Base-by-base conservation (phyloP, 2,797 vertebrate genomes). In the Rachycentron canadum region DNA sequence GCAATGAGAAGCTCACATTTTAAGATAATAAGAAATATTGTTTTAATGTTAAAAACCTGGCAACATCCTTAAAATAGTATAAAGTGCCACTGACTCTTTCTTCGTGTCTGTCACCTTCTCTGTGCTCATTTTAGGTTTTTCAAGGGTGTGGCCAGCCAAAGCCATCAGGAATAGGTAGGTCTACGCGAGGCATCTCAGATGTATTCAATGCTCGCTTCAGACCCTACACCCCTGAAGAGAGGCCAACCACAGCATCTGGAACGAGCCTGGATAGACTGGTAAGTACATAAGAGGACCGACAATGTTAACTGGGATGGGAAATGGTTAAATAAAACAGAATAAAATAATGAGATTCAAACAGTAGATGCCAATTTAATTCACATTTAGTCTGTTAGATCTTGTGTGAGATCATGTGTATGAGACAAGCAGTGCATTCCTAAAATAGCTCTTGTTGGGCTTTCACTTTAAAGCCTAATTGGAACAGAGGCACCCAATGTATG, bases 231-330 rank as follows among this genome's bases (percentile, higher is more conserved):
- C 97, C 96, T 0, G 96, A 97, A 72, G 97, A 98, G 75, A 93
- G 92, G 79, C 97, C 98, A 3, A 98, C 97, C 6, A 97, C 97
- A 0, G 96, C 97, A 50, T 95, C 97, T 25, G 97, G 97, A 57
- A 98, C 97, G 0, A 98, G 96, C 91, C 92, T 99, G 89, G 97
- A 99, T 68, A 95, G 96, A 94, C 95, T 99, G 97, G 98, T 99
- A 95, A 91, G 95, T 90, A 56, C 52, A 79, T 40, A 30, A 36
- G 9, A 12, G 10, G 36, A 1, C 14, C n/a, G 21, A 14, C 17
- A 41, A n/a, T 55, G 3, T 61, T 6, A 47, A 71, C 10, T 67
- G 9, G 7, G 2, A 23, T 61, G 16, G 4, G 17, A 23, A n/a
- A 69, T 13, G 0, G 1, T 50, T 19, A 21, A 59, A 52, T 56